Conservation (phyloP, 2,113 vertebrate species). For the Gambusia holbrooki region DNA sequence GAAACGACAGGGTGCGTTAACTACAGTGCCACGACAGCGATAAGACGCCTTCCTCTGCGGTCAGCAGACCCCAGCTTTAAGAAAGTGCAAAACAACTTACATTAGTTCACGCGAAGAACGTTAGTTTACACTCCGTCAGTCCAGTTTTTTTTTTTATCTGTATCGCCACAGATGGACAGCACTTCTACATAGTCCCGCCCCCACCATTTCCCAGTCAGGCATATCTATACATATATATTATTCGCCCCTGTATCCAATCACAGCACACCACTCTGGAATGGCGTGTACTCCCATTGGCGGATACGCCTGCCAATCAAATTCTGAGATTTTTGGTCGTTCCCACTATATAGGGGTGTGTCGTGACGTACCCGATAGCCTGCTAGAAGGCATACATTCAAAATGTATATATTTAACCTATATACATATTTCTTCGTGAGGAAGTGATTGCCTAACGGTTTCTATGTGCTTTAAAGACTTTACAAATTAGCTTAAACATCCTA, state of each 20-base stretch:
- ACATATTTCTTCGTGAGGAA: neutral
- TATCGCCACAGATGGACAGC: conserved; percentile 74
- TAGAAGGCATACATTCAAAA: conserved; percentile 59
- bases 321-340: conserved; percentile 56
- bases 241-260: conserved; percentile 69
- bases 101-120: conserved; percentile 69
- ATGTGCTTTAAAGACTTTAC: neutral
- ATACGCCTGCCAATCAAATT: conserved; percentile 37
- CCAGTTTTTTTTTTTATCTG: conserved; percentile 62
- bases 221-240: conserved; percentile 75
- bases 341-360: conserved; percentile 82
- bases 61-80: neutral
- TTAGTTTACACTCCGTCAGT: conserved; percentile 54
- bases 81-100: conserved; percentile 66
- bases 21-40: neutral
- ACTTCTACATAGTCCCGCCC: conserved; percentile 74
- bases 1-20: conserved; percentile 15
- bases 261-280: neutral
- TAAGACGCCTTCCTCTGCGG: neutral
- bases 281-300: conserved; percentile 66
- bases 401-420: neutral
- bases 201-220: conserved; percentile 53
- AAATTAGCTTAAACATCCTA: neutral
- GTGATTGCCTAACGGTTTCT: neutral
- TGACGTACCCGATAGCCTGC: conserved; percentile 70